Evolutionary conservation across 2,797 vertebrate genomes (phyloP), one percentile per base, ranked within the genome.

Genomic region (Anableps anableps): DNA sequence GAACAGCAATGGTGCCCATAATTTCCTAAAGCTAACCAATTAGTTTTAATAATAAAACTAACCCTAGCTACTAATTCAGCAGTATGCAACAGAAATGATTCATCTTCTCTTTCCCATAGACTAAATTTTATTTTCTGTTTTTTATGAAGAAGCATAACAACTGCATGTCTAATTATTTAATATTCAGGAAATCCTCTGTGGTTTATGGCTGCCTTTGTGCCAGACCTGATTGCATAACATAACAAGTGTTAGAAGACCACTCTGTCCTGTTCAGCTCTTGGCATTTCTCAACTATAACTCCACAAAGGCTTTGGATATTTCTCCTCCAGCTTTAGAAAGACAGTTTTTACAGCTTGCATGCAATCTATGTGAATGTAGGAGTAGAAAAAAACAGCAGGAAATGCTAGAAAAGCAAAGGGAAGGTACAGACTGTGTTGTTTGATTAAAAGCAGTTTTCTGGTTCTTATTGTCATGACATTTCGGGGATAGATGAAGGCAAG

Each of bases 361-460:
- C 51, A 50, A 31, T n/a, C 64, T 31, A 82, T 80, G 74, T 79
- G 80, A 90, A 81, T 75, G 45, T 72, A 76, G 38, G 80, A 87
- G 79, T 79, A 84, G 70, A 23, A 86, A 86, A 36, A 64, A 34
- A 21, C 41, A 72, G 84, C 88, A 88, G 83, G 83, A 88, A 87
- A 86, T 74, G 31, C 79, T 75, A 83, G 47, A 70, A 83, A 87
- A 80, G 82, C 36, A 29, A 80, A 80, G 72, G 76, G n/a, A 80
- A 80, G 72, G 76, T 81, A 77, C 0, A 16, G 83, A 79, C 75
- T 62, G 84, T 62, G 85, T 89, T 90, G 88, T 91, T 89, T 93
- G 90, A 95, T 93, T 90, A 86, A 88, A 88, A 92, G 85, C 93
- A 94, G 92, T 91, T 87, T 93, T 87, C 88, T 92, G 88, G 78